phyloP scores from a whole-genome alignment of 2,888 invertebrate species.

The Chironomus riparius region DNA sequence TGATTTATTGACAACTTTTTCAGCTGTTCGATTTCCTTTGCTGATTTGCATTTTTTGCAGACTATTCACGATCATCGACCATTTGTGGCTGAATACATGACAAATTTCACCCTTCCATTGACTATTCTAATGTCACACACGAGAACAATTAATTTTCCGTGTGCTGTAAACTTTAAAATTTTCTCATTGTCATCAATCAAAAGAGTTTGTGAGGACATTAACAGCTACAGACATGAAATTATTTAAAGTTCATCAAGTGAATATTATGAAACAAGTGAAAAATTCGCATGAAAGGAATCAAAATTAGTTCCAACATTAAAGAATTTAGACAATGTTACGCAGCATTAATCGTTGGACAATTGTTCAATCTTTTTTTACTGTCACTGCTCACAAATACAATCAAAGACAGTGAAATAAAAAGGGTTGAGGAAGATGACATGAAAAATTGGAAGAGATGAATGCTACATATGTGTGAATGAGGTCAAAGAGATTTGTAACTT shows the following conservation, averaged over 20 bases:
- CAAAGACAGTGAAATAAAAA: background rate
- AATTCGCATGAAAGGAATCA: background rate
- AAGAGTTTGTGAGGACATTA: background rate
- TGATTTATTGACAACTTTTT: background rate
- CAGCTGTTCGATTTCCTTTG: background rate
- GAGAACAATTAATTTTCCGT: background rate
- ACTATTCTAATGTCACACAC: background rate
- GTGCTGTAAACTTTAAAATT: background rate
- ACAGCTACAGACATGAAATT: background rate
- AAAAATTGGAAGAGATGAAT: background rate
- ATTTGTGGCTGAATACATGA: background rate
- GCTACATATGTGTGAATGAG: background rate
- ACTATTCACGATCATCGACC: background rate
- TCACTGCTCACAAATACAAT: background rate
- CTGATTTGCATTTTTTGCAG: background rate
- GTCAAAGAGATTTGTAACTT: background rate
- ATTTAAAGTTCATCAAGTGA: background rate
- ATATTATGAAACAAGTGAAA: background rate
- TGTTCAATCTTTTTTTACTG: background rate
- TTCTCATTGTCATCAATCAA: background rate
- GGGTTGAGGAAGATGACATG: background rate
- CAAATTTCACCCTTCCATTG: background rate
- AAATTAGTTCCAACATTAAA: background rate
- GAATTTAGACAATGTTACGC: background rate
- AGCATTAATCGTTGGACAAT: background rate